A percentile compares a stretch with the other conserved stretches of the same genome.
These are phyloP conservation scores for Micromesistius poutassou DNA, from an alignment of 2,797 vertebrate species.

Conservation along the genomic window DNA sequence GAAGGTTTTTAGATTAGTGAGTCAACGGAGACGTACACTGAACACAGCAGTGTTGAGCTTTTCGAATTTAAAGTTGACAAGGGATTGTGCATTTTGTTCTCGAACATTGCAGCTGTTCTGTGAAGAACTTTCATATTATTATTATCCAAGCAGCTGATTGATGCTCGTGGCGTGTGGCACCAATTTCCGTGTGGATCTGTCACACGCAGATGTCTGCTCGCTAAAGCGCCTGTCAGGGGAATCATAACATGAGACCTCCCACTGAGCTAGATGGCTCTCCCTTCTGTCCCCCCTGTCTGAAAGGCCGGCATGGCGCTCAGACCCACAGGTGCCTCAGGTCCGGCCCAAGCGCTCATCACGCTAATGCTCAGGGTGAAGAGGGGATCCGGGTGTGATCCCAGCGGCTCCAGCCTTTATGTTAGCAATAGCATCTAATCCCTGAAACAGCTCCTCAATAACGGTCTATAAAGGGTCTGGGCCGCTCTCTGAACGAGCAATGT, in stretches of 20 bases:
- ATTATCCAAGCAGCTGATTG: not conserved
- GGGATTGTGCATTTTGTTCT: not conserved
- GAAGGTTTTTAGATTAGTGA: not conserved
- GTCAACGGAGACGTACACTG: not conserved
- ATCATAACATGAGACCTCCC: slow-evolving; percentile 11
- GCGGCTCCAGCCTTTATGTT: not conserved
- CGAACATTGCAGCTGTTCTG: not conserved
- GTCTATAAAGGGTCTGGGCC: not conserved
- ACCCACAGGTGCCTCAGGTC: not conserved
- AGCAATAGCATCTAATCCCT: not conserved
- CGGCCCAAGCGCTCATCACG: not conserved
- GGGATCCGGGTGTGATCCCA: not conserved
- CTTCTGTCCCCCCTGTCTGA: not conserved
- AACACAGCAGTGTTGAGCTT: not conserved
- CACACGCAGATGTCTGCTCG: slow-evolving; percentile 10
- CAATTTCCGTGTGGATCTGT: slow-evolving; percentile 15
- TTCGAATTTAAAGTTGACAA: not conserved
- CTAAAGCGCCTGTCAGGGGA: slow-evolving; percentile 20
- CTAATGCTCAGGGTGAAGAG: not conserved
- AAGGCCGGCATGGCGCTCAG: not conserved
- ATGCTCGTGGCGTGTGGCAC: not conserved
- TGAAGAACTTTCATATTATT: not conserved
- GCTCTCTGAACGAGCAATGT: not conserved
- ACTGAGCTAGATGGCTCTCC: not conserved
- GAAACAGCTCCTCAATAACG: not conserved